These are phyloP conservation scores for Macrotis lagotis DNA, from an alignment of 2,113 vertebrate genomes.

Conservation along the genomic window DNA sequence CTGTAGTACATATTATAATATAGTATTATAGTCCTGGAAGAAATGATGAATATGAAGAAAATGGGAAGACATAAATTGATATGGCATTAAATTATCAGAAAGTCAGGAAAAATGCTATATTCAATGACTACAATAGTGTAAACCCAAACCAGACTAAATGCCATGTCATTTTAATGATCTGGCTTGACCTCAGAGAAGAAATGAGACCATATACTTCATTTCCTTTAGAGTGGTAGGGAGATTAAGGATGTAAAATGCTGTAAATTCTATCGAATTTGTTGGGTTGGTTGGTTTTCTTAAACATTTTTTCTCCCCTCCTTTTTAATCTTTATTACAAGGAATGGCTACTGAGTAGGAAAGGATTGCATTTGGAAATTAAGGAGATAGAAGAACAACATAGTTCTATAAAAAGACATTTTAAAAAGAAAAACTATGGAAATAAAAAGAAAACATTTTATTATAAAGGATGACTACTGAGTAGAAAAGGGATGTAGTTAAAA, in stretches of 20 bases:
- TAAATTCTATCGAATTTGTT: background rate
- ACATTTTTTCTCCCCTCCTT: background rate
- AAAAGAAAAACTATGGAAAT: background rate
- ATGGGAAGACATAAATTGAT: background rate
- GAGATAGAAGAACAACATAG: background rate
- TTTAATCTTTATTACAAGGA: background rate
- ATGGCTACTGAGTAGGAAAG: background rate
- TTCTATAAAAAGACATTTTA: background rate
- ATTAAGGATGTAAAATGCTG: background rate
- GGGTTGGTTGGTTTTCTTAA: background rate
- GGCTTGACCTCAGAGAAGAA: background rate
- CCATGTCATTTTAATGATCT: background rate
- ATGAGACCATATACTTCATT: background rate
- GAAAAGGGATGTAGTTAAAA: background rate
- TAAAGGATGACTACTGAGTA: background rate
- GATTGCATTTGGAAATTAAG: background rate
- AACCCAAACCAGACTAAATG: background rate
- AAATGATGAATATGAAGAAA: background rate
- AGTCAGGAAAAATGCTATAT: background rate
- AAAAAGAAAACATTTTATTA: background rate
- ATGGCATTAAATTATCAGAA: background rate
- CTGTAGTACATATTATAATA: background rate
- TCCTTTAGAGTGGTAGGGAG: background rate
- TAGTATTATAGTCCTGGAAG: background rate
- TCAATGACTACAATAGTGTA: background rate